Percentiles rank a stretch among this genome's conserved stretches.
These are phyloP conservation scores for Neosilurus hyrtlii DNA, from an alignment of 2,797 vertebrate genomes.

Conservation along the genomic window DNA sequence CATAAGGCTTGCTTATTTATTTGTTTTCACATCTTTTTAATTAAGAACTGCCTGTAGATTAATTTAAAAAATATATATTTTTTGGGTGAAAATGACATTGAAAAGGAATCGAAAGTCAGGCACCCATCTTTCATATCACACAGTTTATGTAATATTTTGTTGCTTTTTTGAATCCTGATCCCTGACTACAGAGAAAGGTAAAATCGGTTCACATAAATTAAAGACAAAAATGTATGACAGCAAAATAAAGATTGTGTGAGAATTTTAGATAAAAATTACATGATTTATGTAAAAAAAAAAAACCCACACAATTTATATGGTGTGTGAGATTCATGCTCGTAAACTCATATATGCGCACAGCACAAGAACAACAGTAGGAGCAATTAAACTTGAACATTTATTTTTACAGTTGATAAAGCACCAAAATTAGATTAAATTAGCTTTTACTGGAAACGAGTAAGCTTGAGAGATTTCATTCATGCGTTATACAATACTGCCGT, in stretches of 20 bases:
- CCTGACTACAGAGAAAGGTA: background rate
- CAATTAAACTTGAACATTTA: background rate
- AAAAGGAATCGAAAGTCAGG: background rate
- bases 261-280: too few relatives aligned
- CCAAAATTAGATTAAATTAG: background rate
- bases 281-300: background rate
- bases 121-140: background rate
- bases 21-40: background rate
- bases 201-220: background rate
- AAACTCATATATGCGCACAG: too few relatives aligned
- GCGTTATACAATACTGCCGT: background rate
- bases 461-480: background rate
- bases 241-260: too few relatives aligned
- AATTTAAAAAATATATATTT: background rate
- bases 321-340: too few relatives aligned
- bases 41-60: background rate
- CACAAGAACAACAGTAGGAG: background rate
- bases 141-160: background rate
- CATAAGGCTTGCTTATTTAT: background rate
- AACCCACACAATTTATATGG: background rate
- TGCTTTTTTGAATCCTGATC: background rate
- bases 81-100: background rate
- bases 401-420: background rate
- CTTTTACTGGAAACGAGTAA: background rate
- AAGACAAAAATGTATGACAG: too few relatives aligned